Percentiles rank a stretch among this genome's conserved stretches.
Evolutionary conservation across 1,140 invertebrate species (phyloP).

Genomic region (Portunus trituberculatus): DNA sequence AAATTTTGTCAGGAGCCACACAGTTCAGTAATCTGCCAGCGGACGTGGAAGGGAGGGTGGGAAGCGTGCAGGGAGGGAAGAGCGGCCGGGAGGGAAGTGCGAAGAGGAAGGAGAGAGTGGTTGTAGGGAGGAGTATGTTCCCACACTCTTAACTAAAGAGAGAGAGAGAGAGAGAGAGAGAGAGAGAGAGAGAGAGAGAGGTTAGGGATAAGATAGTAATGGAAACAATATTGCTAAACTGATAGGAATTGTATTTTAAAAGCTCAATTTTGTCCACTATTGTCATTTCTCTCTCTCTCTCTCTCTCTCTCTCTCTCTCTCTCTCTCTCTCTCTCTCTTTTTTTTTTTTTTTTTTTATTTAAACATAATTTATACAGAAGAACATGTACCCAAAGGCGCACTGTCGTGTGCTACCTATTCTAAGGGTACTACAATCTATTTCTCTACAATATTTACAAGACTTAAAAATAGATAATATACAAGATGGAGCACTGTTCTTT

Average conservation of each 20-base stretch:
- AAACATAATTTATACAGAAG: no score
- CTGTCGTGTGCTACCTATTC: no score
- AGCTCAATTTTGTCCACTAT: background rate
- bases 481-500: no score
- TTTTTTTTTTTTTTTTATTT: no score
- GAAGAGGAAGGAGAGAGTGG: background rate
- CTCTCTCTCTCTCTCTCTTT: constrained; percentile 38
- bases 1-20: background rate
- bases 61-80: background rate
- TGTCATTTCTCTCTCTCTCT: background rate
- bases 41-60: constrained; percentile 3
- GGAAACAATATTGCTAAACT: no score
- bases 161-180: constrained; percentile 7
- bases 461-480: no score
- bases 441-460: no score
- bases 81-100: background rate
- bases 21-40: constrained; percentile 18
- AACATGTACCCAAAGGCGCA: no score
- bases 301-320: background rate
- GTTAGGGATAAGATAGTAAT: background rate
- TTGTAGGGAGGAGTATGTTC: background rate
- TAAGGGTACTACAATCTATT: no score
- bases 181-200: constrained; percentile 41
- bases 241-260: no score
- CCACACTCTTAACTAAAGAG: background rate